These are phyloP conservation scores for Paramisgurnus dabryanus DNA, from an alignment of 2,113 vertebrate genomes.

Conservation along the genomic window DNA sequence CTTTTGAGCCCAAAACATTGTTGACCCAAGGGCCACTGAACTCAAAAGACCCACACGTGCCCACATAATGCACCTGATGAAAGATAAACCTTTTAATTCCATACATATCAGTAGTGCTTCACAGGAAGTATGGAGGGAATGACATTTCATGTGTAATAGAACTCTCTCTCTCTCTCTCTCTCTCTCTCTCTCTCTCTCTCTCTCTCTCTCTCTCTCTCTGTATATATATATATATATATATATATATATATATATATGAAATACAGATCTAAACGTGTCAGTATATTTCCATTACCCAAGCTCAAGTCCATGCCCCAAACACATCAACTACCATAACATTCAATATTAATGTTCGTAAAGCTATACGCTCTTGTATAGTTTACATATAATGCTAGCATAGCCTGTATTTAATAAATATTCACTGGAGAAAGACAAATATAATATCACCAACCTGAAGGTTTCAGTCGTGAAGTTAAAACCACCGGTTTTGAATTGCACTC, in stretches of 20 bases:
- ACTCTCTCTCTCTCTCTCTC: too few relatives aligned
- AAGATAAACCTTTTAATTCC: background rate
- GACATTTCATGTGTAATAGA: too few relatives aligned
- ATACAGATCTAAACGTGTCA: background rate
- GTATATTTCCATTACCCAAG: background rate
- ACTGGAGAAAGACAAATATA: background rate
- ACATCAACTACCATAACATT: background rate
- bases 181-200: too few relatives aligned
- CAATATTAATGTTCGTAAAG: background rate
- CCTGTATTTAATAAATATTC: background rate
- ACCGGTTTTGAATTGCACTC: slow-evolving; percentile 5
- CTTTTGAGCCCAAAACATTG: slow-evolving; percentile 69
- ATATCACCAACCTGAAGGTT: slow-evolving; percentile 21
- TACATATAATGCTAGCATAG: background rate
- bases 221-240: too few relatives aligned
- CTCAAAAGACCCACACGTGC: slow-evolving; percentile 67
- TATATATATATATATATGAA: background rate
- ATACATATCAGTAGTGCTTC: background rate
- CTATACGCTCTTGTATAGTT: background rate
- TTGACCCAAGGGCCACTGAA: slow-evolving; percentile 66
- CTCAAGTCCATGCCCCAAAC: background rate
- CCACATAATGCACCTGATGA: slow-evolving; percentile 63
- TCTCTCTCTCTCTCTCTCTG: too few relatives aligned
- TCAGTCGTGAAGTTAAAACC: background rate
- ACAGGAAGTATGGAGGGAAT: too few relatives aligned